These are phyloP conservation scores for Podocnemis expansa DNA, from an alignment of 2,113 vertebrate species.

Conservation along the genomic window DNA sequence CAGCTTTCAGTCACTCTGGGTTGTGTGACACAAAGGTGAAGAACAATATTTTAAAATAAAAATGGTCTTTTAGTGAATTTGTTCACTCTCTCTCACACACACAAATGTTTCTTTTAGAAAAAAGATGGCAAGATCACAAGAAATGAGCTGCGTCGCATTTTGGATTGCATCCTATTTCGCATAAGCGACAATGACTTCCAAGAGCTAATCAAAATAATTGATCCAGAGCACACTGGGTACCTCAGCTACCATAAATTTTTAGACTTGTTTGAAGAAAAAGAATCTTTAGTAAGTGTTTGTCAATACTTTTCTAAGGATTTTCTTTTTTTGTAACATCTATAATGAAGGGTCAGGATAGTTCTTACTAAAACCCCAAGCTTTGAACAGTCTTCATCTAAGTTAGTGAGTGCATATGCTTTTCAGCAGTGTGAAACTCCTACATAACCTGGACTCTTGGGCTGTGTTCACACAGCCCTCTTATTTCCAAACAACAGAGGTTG, in stretches of 20 bases:
- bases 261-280: constrained; percentile 47
- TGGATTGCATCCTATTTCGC: constrained; percentile 41
- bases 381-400: not conserved
- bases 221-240: constrained; percentile 49
- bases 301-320: not conserved
- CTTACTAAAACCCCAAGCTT: not conserved
- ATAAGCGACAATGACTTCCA: constrained; percentile 68
- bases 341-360: not conserved
- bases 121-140: constrained; percentile 29
- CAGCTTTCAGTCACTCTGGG: not conserved
- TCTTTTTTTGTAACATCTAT: not conserved
- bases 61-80: not conserved
- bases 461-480: too few species aligned
- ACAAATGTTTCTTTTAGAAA: constrained; percentile 31
- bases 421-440: not conserved
- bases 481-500: too few species aligned
- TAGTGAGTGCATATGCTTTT: not conserved
- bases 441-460: not conserved
- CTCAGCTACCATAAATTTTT: constrained; percentile 31
- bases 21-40: not conserved
- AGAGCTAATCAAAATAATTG: constrained; percentile 64
- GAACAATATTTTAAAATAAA: not conserved
- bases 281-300: constrained; percentile 6
- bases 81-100: not conserved
- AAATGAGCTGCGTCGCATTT: constrained; percentile 52